Evolutionary conservation across 2,797 vertebrate genomes (phyloP).

Genomic region (Trichosurus vulpecula): DNA sequence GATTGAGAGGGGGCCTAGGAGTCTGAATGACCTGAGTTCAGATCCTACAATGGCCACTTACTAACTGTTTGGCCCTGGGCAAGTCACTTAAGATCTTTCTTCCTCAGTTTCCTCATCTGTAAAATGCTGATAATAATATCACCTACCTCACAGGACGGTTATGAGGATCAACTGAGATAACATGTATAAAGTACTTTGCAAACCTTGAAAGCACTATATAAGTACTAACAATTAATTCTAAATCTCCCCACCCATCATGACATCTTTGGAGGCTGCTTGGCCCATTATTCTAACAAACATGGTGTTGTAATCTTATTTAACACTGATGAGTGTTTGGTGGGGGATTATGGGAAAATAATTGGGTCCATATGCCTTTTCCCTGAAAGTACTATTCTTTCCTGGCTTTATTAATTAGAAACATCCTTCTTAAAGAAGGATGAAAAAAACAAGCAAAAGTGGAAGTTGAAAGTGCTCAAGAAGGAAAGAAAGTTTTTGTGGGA

Average conservation of each 20-base stretch:
- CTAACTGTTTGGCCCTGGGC: neutral
- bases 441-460: neutral
- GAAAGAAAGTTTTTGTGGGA: neutral
- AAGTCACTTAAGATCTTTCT: neutral
- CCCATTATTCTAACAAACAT: neutral
- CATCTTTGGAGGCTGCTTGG: neutral
- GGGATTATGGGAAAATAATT: neutral
- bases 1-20: neutral
- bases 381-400: conserved; percentile 9
- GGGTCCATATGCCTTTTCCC: conserved; percentile 12
- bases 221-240: neutral
- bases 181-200: neutral
- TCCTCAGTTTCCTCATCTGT: neutral
- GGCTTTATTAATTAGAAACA: neutral
- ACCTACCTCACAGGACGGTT: neutral
- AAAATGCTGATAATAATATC: neutral
- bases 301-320: conserved; percentile 7
- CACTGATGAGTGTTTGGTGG: neutral
- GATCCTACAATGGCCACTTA: neutral
- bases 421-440: conserved; percentile 8
- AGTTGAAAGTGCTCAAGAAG: neutral
- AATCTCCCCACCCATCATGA: neutral
- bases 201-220: neutral
- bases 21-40: neutral
- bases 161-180: neutral